phyloP scores from a whole-genome alignment of 2,888 invertebrate species.

The Luffia ferchaultella region DNA sequence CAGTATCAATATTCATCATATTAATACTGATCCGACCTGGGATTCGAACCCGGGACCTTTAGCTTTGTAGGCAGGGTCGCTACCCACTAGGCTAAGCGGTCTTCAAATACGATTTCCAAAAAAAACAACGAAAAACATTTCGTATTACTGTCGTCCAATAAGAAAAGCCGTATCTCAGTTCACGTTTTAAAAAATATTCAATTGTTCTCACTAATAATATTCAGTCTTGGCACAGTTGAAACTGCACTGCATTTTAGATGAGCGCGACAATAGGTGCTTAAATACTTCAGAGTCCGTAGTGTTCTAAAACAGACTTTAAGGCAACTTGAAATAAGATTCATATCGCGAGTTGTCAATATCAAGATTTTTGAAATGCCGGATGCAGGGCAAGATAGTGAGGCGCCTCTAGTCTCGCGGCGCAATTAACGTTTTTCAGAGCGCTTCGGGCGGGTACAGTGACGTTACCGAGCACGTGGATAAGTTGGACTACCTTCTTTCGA shows the following conservation, averaged over 20 bases:
- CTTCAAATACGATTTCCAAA: too few relatives aligned
- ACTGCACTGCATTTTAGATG: conserved; percentile 20
- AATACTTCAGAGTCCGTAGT: conserved; percentile 9
- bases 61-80: too few relatives aligned
- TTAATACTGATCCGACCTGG: too few relatives aligned
- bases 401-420: conserved; percentile 32
- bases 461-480: conserved; percentile 36
- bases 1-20: too few relatives aligned
- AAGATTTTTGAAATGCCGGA: conserved; percentile 31
- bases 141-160: too few relatives aligned
- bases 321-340: background rate
- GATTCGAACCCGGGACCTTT: too few relatives aligned
- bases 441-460: conserved; percentile 28
- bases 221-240: too few relatives aligned
- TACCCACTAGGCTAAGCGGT: too few relatives aligned
- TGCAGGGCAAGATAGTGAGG: conserved; percentile 25
- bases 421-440: conserved; percentile 55
- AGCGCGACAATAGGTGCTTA: conserved; percentile 16
- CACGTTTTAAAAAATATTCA: too few relatives aligned
- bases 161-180: too few relatives aligned
- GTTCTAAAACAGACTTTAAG: background rate
- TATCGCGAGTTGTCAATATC: background rate
- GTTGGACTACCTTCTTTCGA: conserved; percentile 13
- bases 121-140: too few relatives aligned
- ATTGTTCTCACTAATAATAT: too few relatives aligned